Evolutionary conservation across 2,888 invertebrate species (phyloP).

Genomic region (Lasiommata megera): DNA sequence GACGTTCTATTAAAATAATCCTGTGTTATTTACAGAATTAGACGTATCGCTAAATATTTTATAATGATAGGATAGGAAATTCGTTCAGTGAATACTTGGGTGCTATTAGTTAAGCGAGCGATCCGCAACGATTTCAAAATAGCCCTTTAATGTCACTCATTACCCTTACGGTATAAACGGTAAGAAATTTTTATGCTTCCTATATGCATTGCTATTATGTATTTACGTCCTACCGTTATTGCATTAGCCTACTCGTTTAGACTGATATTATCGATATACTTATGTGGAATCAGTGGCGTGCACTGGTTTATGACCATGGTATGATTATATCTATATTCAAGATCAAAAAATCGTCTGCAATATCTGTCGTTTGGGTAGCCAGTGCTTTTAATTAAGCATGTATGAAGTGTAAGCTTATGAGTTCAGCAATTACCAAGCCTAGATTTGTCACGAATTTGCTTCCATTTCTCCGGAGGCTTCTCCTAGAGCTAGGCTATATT

Average conservation of each 20-base stretch:
- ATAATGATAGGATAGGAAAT: slow-evolving; percentile 58
- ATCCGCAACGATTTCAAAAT: slow-evolving; percentile 43
- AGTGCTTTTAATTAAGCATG: too few species aligned
- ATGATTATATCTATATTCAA: too few species aligned
- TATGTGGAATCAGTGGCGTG: too few species aligned
- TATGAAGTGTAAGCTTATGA: too few species aligned
- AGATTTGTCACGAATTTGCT: too few species aligned
- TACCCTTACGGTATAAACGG: slow-evolving; percentile 40
- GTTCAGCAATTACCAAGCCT: too few species aligned
- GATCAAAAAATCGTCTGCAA: too few species aligned
- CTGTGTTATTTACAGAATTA: slow-evolving; percentile 76
- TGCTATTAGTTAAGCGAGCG: slow-evolving; percentile 46
- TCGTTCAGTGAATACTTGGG: slow-evolving; percentile 25
- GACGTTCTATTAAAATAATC: slow-evolving; percentile 75
- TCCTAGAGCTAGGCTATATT: too few species aligned
- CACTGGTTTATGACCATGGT: too few species aligned
- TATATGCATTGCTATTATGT: slow-evolving; percentile 41
- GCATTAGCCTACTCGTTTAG: slow-evolving; percentile 43
- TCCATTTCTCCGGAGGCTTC: too few species aligned
- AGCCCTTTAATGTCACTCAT: slow-evolving; percentile 52
- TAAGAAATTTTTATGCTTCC: slow-evolving; percentile 41
- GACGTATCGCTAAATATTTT: slow-evolving; percentile 80
- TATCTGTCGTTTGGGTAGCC: too few species aligned
- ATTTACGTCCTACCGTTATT: slow-evolving; percentile 49
- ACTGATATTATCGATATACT: too few species aligned